phyloP scores from a whole-genome alignment of 1,140 invertebrate species.

The Leptestheria dahalacensis region DNA sequence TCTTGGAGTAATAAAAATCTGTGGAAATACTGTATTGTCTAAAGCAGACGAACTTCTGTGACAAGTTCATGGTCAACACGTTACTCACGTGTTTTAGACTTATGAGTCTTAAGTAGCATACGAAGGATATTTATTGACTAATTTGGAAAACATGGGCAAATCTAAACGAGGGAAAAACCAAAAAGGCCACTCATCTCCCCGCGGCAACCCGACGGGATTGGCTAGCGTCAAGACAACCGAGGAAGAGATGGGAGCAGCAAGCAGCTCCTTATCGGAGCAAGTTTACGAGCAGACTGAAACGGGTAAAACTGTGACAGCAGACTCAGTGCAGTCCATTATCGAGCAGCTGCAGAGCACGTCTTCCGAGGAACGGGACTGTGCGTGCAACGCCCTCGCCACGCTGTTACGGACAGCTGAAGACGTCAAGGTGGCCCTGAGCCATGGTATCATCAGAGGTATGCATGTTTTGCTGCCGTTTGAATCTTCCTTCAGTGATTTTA shows the following conservation, averaged over 20 bases:
- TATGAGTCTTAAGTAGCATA: too few relatives aligned
- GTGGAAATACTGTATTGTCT: too few relatives aligned
- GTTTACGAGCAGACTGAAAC: neutral
- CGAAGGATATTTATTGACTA: too few relatives aligned
- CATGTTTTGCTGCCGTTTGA: neutral
- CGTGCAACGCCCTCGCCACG: constrained; percentile 13
- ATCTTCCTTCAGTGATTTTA: neutral
- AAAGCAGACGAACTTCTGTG: too few relatives aligned
- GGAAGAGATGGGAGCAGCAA: neutral
- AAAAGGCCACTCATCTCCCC: neutral
- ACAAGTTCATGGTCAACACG: too few relatives aligned
- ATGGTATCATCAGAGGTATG: constrained; percentile 10
- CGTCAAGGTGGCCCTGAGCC: constrained; percentile 1
- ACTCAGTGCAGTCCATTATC: neutral
- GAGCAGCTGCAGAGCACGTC: constrained; percentile 15
- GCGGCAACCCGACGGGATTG: neutral
- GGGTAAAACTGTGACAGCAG: neutral
- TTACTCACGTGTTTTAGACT: too few relatives aligned
- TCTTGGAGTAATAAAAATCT: too few relatives aligned
- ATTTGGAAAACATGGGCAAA: neutral
- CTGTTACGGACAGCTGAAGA: constrained; percentile 3
- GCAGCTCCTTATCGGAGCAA: neutral
- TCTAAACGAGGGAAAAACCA: neutral
- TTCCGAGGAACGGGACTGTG: constrained; percentile 16
- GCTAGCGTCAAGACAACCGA: neutral